phyloP scores from a whole-genome alignment of 2,888 invertebrate species.

The Spisula solida region DNA sequence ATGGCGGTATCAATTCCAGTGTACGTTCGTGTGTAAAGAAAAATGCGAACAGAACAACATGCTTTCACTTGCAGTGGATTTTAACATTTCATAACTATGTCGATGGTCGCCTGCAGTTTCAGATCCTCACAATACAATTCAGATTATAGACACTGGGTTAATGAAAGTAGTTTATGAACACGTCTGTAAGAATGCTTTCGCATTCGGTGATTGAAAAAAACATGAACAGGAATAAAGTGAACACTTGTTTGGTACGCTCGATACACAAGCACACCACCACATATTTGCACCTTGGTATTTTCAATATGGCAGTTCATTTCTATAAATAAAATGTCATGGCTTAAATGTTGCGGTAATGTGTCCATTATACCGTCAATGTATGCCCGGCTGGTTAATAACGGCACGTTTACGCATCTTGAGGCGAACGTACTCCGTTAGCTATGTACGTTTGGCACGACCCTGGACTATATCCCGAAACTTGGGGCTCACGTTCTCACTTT shows the following conservation, averaged over 20 bases:
- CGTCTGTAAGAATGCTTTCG: slow-evolving; percentile 18
- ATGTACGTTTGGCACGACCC: slow-evolving; percentile 43
- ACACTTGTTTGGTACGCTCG: slow-evolving; percentile 39
- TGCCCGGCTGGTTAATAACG: not conserved
- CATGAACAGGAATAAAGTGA: slow-evolving; percentile 33
- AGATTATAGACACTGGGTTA: not conserved
- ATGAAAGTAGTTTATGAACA: slow-evolving; percentile 31
- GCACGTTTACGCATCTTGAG: slow-evolving; percentile 7
- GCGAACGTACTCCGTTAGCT: not conserved
- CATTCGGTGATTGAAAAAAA: slow-evolving; percentile 19
- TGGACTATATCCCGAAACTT: slow-evolving; percentile 12
- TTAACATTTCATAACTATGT: too few relatives aligned
- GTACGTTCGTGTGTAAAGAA: too few relatives aligned
- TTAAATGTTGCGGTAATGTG: slow-evolving; percentile 15
- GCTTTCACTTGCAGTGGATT: too few relatives aligned
- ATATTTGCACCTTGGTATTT: slow-evolving; percentile 42
- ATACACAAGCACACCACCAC: slow-evolving; percentile 29
- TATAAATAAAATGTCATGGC: slow-evolving; percentile 51
- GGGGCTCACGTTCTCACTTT: slow-evolving; percentile 3
- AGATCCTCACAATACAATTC: not conserved
- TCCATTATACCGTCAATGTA: not conserved
- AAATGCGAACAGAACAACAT: too few relatives aligned
- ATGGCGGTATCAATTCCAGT: too few relatives aligned
- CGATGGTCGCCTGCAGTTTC: too few relatives aligned
- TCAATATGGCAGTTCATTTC: slow-evolving; percentile 44